Evolutionary conservation across 2,888 invertebrate genomes (phyloP), one percentile per base, ranked within the genome.

Genomic region (Byasa hedistus): DNA sequence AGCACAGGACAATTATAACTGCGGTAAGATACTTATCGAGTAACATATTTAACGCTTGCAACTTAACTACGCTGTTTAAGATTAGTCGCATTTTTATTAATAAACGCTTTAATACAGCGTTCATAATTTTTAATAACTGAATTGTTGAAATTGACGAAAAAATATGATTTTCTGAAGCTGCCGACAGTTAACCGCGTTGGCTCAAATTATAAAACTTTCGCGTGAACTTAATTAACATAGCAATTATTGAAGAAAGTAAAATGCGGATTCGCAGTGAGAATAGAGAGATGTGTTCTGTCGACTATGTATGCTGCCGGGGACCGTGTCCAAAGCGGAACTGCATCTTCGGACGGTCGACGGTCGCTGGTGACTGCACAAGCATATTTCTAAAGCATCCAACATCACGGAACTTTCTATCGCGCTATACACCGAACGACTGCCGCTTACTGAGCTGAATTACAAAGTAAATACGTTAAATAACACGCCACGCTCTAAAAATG

Each of bases 211-310:
- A 56, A 27, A 19, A 64, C 64, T 64, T 64, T 64, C 64, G 54
- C 64, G 51, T 58, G 64, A 58, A 54, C 58, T 64, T 64, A 52
- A 58, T 58, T 51, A 52, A 48, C 23, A 64, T 36, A 39, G 39
- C 54, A 48, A 58, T 64, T 64, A 57, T 64, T 36, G 36, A 58
- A 36, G 57, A 58, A 58, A 64, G 58, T 64, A 59, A 64, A 64
- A 64, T 58, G 52, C 57, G 52, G 39, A 51, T 23, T 57, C 32
- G 8, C 17, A 57, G 21, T 23, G 32, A 58, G 52, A 58, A 58
- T 64, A 39, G 36, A 58, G 48, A 57, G 48, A 51, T 36, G 24
- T 39, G 36, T 24, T 55, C 24, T 23, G 32, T 1, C 10, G 23
- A 52, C 55, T 44, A 8, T 55, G 19, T 54, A 48, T 44, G n/a